Evolutionary conservation across 2,888 invertebrate species (phyloP), one percentile per base, ranked within the genome.

Genomic region (Acanthopleura granulata): DNA sequence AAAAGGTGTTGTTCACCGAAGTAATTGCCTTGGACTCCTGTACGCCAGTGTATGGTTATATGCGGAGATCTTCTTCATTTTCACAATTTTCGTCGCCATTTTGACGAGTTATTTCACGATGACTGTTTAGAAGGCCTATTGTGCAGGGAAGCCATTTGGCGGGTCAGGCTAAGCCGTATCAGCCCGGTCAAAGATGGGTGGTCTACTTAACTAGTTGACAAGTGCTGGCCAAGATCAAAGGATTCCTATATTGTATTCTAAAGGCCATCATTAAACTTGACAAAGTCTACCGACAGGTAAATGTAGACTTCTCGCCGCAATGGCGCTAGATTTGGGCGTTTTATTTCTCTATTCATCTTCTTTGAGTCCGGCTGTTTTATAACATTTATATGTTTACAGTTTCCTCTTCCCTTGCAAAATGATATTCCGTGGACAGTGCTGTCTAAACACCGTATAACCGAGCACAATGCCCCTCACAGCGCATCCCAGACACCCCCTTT

Each of bases 381-480:
- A 57, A 57, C 57, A 57, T 57, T 57, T 57, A 57, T 57, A 57
- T 57, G 57, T 57, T 57, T 57, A 57, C 12, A 57, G 57, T 57
- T 57, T 57, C 57, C 57, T 57, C n/a, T 57, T 57, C n/a, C 9
- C 40, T n/a, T n/a, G 22, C 57, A 57, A 22, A 22, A 57, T 57
- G 57, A 57, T 57, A 57, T 57, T 57, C 57, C 18, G 40, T 40
- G 40, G 40, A 40, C 40, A 40, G 40, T 40, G 40, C 40, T 40
- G 40, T 40, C 40, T 40, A 40, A 40, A 40, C 40, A 40, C 40
- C 40, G 40, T 40, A 40, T 40, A 40, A 40, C 40, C 40, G 40
- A 9, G 9, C 40, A 40, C 40, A 40, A 40, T 40, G 40, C 40
- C 40, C 4, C 40, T 40, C 40, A 40, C 40, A 40, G 9, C 40